phyloP scores from a whole-genome alignment of 2,888 invertebrate genomes.

The Ctena decussata region DNA sequence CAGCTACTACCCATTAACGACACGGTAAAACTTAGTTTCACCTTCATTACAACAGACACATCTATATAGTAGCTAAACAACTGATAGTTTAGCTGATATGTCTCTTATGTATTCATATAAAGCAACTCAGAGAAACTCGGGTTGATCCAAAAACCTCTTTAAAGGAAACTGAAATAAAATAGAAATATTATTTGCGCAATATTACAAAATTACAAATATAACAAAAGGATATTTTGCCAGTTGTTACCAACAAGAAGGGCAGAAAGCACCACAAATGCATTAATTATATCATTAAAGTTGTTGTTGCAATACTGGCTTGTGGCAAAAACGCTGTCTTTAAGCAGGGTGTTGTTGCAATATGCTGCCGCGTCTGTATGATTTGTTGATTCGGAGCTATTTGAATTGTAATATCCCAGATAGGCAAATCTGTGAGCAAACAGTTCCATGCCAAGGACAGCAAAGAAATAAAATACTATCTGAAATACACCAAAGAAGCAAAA shows the following conservation, averaged over 20 bases:
- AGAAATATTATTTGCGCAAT: too few relatives aligned
- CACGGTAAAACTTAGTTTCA: too few relatives aligned
- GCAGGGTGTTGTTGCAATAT: slow-evolving; percentile 83
- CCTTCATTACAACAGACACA: too few relatives aligned
- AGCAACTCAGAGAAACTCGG: too few relatives aligned
- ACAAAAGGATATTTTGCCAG: slow-evolving; percentile 87
- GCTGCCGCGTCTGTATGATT: slow-evolving; percentile 31
- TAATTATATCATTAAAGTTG: slow-evolving; percentile 87
- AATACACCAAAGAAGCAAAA: too few relatives aligned
- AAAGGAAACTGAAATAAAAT: too few relatives aligned
- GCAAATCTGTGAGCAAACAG: slow-evolving; percentile 83
- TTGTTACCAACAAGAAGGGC: slow-evolving; percentile 88
- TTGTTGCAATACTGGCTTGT: slow-evolving; percentile 86
- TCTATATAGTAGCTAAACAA: too few relatives aligned
- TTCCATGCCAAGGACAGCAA: slow-evolving; percentile 88
- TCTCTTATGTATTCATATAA: too few relatives aligned
- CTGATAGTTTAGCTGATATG: too few relatives aligned
- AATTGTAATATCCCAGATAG: slow-evolving; percentile 75
- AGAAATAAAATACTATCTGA: slow-evolving; percentile 87
- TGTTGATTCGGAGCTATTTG: not conserved
- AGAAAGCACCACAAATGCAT: slow-evolving; percentile 87
- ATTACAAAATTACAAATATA: too few relatives aligned
- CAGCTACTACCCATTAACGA: too few relatives aligned
- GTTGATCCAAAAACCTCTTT: too few relatives aligned
- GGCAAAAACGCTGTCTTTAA: slow-evolving; percentile 85